These are phyloP conservation scores for Tenualosa thibaudeaui DNA, from an alignment of 2,797 vertebrate species.

Conservation along the genomic window DNA sequence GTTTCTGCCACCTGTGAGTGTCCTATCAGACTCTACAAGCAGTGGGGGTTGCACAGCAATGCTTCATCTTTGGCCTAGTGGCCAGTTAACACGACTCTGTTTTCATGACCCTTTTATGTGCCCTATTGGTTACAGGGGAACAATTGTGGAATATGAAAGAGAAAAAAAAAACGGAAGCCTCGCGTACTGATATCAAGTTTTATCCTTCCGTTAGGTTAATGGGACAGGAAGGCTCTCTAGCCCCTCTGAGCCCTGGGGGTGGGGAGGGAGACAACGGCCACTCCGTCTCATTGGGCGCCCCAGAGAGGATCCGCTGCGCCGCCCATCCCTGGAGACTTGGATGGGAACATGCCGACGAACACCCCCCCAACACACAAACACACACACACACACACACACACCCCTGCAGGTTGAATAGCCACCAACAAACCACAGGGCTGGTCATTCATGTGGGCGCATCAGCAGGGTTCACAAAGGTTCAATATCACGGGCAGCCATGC, in stretches of 20 bases:
- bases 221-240: conserved; percentile 58
- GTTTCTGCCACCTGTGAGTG: neutral
- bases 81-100: conserved; percentile 62
- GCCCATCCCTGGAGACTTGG: conserved; percentile 64
- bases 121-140: conserved; percentile 72
- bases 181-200: conserved; percentile 63
- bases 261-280: conserved; percentile 32
- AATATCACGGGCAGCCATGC: conserved; percentile 19
- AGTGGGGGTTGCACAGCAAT: neutral
- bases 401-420: conserved; percentile 33
- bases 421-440: conserved; percentile 34
- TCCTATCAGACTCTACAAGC: neutral
- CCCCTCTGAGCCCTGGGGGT: conserved; percentile 11
- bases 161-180: conserved; percentile 59
- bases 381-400: neutral
- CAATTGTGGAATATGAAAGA: conserved; percentile 62
- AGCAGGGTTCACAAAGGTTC: conserved; percentile 22
- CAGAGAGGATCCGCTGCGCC: conserved; percentile 58
- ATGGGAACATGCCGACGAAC: conserved; percentile 43
- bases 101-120: conserved; percentile 69
- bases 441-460: conserved; percentile 19
- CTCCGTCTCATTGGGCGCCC: conserved; percentile 39
- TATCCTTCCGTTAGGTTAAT: conserved; percentile 63
- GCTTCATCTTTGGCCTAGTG: conserved; percentile 50
- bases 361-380: neutral